Conservation (phyloP, 2,888 invertebrate species). For the Nebria salina region DNA sequence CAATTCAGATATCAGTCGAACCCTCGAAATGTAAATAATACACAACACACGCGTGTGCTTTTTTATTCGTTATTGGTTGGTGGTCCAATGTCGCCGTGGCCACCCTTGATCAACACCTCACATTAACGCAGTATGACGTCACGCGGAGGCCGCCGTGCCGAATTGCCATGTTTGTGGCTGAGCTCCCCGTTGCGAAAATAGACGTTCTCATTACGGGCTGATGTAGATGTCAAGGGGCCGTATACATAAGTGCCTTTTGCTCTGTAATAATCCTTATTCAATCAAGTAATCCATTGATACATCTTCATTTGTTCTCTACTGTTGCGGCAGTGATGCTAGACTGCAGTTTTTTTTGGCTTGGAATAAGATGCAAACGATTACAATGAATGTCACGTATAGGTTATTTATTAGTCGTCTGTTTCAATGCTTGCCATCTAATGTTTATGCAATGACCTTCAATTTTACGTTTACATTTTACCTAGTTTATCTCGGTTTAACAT, state of each 20-base stretch:
- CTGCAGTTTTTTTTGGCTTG: not conserved
- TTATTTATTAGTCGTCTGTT: not conserved
- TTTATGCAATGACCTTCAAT: not conserved
- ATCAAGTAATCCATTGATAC: conserved; percentile 15
- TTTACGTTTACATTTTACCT: not conserved
- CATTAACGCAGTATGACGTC: conserved; percentile 12
- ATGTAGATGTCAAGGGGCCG: not conserved
- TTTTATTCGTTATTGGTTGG: not conserved
- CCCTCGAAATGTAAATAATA: not conserved
- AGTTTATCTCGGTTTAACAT: not conserved
- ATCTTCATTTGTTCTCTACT: conserved; percentile 12
- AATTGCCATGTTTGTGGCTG: conserved; percentile 14
- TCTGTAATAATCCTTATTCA: conserved; percentile 17
- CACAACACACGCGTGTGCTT: not conserved
- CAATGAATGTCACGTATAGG: not conserved
- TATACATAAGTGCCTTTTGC: not conserved
- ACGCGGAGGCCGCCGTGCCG: conserved; percentile 3
- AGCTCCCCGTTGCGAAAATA: conserved; percentile 12
- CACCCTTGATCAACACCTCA: not conserved
- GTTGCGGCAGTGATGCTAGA: not conserved
- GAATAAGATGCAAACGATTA: not conserved
- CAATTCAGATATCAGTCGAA: not conserved
- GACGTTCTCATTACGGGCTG: conserved; percentile 14
- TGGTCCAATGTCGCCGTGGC: not conserved
- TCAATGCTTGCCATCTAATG: not conserved